A percentile compares a stretch with the other conserved stretches of the same genome.
Evolutionary conservation across 2,113 vertebrate genomes (phyloP).

Genomic region (Sarotherodon lohbergeri): DNA sequence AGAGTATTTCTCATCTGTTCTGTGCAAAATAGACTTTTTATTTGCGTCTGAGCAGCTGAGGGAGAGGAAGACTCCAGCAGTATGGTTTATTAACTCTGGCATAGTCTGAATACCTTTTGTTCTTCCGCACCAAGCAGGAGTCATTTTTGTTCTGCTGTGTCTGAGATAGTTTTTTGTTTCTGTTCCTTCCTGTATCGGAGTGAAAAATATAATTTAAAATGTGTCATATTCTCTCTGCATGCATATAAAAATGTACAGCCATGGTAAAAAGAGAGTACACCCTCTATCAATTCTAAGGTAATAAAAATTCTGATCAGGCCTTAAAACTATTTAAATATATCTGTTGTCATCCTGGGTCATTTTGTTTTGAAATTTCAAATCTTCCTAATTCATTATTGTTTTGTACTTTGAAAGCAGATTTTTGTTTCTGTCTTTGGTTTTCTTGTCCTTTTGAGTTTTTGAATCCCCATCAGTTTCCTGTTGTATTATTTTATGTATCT

Average conservation of each 20-base stretch:
- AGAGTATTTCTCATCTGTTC: neutral
- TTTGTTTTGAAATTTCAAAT: neutral
- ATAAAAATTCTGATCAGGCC: neutral
- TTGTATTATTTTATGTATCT: neutral
- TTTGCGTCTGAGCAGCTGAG: neutral
- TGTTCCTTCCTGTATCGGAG: neutral
- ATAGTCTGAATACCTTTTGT: neutral
- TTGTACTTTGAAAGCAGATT: neutral
- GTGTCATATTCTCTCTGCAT: neutral
- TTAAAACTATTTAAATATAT: neutral
- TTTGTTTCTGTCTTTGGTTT: neutral
- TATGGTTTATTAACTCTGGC: neutral
- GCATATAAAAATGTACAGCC: neutral
- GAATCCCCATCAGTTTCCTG: neutral
- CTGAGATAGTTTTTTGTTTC: neutral
- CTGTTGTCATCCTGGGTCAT: fast-evolving
- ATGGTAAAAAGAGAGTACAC: neutral
- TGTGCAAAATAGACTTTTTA: neutral
- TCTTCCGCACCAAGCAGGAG: neutral
- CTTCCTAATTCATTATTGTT: neutral
- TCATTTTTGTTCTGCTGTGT: neutral
- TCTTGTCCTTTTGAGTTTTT: neutral
- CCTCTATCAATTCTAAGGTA: neutral
- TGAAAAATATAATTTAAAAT: neutral
- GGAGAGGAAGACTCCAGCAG: neutral